Conservation (phyloP, 2,113 vertebrate genomes). For the Pangasianodon hypophthalmus region DNA sequence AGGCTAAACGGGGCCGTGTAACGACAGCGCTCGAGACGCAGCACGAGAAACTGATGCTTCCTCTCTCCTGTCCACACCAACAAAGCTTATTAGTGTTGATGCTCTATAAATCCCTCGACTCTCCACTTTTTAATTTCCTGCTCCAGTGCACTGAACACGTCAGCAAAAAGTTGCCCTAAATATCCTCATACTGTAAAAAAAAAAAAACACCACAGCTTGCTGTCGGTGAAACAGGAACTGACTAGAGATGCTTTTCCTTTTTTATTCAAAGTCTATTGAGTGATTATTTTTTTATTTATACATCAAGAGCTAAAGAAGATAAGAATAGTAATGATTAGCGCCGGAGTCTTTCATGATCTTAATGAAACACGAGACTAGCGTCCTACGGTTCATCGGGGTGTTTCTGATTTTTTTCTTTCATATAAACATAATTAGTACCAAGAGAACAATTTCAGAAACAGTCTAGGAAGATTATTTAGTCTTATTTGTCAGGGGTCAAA, state of each 20-base stretch:
- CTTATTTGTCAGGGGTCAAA: too few species aligned
- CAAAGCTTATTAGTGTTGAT: conserved; percentile 70
- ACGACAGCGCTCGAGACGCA: conserved; percentile 61
- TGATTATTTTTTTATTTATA: background rate
- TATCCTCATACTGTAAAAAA: conserved; percentile 57
- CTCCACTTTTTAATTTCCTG: conserved; percentile 73
- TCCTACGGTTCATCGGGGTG: background rate
- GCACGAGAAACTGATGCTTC: conserved; percentile 65
- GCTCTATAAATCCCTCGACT: conserved; percentile 62
- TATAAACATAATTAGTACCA: background rate
- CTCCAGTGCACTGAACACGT: conserved; percentile 63
- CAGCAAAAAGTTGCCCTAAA: conserved; percentile 60
- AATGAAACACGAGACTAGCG: background rate
- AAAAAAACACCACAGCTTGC: conserved; percentile 40
- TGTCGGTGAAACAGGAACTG: conserved; percentile 42
- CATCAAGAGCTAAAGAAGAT: background rate
- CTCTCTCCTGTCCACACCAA: conserved; percentile 68
- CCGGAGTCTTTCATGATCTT: background rate
- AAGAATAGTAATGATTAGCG: background rate
- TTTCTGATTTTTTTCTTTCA: too few species aligned
- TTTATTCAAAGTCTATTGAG: background rate
- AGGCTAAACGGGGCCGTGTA: conserved; percentile 49
- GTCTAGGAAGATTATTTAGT: background rate
- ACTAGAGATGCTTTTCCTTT: background rate
- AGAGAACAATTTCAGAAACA: background rate